Evolutionary conservation across 1,140 invertebrate species (phyloP).

Genomic region (Drosophila pandora): DNA sequence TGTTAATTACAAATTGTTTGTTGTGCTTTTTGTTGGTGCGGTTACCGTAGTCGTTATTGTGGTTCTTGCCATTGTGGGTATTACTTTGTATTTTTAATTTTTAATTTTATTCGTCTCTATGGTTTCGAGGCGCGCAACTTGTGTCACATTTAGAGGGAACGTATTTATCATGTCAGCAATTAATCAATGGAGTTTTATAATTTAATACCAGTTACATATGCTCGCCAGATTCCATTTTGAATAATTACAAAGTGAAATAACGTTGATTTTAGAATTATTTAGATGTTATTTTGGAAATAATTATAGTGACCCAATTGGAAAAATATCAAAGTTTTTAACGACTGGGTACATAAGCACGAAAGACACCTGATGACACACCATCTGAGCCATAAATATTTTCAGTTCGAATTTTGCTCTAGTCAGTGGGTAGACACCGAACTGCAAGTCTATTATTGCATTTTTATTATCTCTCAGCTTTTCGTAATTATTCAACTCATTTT

Average conservation of each 20-base stretch:
- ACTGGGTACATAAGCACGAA: background rate
- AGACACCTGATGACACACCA: constrained; percentile 29
- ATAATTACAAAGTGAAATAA: background rate
- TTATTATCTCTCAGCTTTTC: constrained; percentile 19
- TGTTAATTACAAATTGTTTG: constrained; percentile 79
- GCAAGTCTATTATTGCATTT: background rate
- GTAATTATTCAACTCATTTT: constrained; percentile 25
- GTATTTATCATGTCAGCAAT: constrained; percentile 78
- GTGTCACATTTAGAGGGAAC: constrained; percentile 73
- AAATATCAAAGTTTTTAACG: background rate
- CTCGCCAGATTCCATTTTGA: background rate
- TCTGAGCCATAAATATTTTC: constrained; percentile 55
- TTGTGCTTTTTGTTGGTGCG: constrained; percentile 52
- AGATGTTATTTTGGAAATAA: background rate
- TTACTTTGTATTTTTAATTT: constrained; percentile 40
- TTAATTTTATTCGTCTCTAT: constrained; percentile 40
- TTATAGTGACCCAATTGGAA: background rate
- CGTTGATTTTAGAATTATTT: background rate
- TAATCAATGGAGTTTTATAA: constrained; percentile 68
- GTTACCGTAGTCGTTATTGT: constrained; percentile 43
- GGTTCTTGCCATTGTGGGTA: constrained; percentile 71
- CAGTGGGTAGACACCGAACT: constrained; percentile 36
- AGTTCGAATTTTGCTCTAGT: constrained; percentile 55
- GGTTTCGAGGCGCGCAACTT: constrained; percentile 49
- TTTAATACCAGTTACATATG: constrained; percentile 47